phyloP scores from a whole-genome alignment of 2,113 vertebrate genomes.

The Mixornis gularis region DNA sequence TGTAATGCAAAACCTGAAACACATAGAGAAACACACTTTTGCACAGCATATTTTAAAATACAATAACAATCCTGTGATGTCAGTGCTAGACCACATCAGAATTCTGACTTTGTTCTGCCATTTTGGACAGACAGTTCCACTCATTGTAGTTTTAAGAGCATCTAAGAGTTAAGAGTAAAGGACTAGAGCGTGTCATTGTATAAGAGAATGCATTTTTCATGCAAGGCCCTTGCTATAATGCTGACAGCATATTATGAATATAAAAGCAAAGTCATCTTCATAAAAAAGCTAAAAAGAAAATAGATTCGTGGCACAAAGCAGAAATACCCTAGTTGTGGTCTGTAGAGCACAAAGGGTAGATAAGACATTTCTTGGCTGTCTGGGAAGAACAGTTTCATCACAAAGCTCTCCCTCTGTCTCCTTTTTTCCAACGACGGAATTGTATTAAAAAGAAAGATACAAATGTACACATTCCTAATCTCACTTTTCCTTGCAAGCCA shows the following conservation, averaged over 20 bases:
- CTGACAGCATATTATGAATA: neutral
- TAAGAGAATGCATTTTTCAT: neutral
- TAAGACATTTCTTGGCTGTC: neutral
- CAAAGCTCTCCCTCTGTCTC: neutral
- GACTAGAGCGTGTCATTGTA: neutral
- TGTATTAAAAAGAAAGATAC: neutral
- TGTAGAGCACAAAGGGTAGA: conserved; percentile 24
- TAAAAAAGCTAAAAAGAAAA: conserved; percentile 21
- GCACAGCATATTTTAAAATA: neutral
- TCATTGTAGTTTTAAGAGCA: neutral
- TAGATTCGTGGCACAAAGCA: neutral
- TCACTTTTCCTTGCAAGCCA: neutral
- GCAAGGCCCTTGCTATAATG: neutral
- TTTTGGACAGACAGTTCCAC: neutral
- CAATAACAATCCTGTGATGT: neutral
- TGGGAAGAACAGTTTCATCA: neutral
- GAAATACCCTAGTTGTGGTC: conserved; percentile 1
- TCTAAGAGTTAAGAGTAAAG: neutral
- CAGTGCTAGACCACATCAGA: neutral
- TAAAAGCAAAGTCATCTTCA: conserved; percentile 24
- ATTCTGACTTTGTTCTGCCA: neutral
- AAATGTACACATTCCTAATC: neutral
- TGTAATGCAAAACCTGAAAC: neutral
- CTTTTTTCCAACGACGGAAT: neutral
- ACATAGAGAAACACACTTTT: neutral